These are phyloP conservation scores for Furcifer pardalis DNA, from an alignment of 2,797 vertebrate species.

Conservation along the genomic window DNA sequence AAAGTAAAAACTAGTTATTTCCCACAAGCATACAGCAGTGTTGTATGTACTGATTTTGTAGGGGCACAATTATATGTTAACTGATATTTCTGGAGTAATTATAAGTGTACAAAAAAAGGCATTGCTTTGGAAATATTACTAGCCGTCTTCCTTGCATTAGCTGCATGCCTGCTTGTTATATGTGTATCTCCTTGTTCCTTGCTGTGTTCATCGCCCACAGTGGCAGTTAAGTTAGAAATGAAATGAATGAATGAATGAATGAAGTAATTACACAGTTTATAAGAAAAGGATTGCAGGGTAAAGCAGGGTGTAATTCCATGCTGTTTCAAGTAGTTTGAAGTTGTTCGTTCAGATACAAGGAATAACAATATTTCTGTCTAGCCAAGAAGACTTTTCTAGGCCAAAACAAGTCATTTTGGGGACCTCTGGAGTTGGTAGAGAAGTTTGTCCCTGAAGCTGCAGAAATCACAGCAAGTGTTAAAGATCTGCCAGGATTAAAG, in stretches of 20 bases:
- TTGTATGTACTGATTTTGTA: background rate
- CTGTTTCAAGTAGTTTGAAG: background rate
- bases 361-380: slow-evolving; percentile 59
- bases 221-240: too few species aligned
- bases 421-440: slow-evolving; percentile 96
- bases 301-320: background rate
- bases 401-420: slow-evolving; percentile 99
- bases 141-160: background rate
- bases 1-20: background rate
- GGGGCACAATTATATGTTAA: background rate
- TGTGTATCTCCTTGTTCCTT: background rate
- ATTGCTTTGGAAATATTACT: background rate
- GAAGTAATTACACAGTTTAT: background rate
- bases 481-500: slow-evolving; percentile 97
- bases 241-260: too few species aligned
- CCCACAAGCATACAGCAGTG: background rate
- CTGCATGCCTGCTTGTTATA: background rate
- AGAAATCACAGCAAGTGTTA: slow-evolving; percentile 97
- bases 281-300: background rate
- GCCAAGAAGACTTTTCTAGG: slow-evolving; percentile 98
- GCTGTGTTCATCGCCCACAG: too few species aligned
- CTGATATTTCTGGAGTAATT: background rate
- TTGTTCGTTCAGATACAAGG: fast-evolving
- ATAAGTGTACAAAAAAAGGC: background rate
- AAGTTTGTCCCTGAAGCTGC: slow-evolving; percentile 96